Evolutionary conservation across 1,140 invertebrate species (phyloP).

Genomic region (Apis florea): DNA sequence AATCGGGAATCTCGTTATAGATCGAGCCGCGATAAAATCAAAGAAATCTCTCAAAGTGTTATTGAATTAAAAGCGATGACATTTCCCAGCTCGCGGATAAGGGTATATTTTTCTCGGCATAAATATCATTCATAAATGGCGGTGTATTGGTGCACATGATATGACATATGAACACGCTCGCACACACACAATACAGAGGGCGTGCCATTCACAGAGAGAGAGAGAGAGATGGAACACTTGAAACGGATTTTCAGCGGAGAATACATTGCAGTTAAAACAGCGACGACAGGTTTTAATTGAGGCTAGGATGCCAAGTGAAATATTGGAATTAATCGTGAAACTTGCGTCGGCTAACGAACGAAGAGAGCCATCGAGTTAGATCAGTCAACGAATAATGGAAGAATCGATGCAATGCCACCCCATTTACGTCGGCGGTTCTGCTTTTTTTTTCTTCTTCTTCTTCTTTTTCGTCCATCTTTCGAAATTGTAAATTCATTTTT

Average conservation of each 20-base stretch:
- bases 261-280: slow-evolving; percentile 58
- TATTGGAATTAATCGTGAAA: slow-evolving; percentile 66
- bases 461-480: neutral
- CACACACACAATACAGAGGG: neutral
- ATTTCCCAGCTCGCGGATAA: neutral
- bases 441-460: neutral
- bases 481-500: neutral
- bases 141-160: neutral
- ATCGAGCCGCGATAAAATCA: neutral
- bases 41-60: neutral
- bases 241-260: slow-evolving; percentile 58
- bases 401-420: slow-evolving; percentile 58
- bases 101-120: neutral
- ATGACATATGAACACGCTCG: too few relatives aligned
- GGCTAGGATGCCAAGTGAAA: slow-evolving; percentile 59
- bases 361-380: slow-evolving; percentile 59
- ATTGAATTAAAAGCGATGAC: neutral
- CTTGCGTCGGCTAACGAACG: slow-evolving; percentile 60
- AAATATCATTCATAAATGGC: neutral
- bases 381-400: slow-evolving; percentile 65
- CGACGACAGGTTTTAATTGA: slow-evolving; percentile 66
- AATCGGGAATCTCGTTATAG: neutral
- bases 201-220: neutral
- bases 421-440: neutral
- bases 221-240: slow-evolving; percentile 16